A percentile compares a stretch with the other conserved stretches of the same genome.
phyloP scores from a whole-genome alignment of 2,797 vertebrate genomes.

The Platalea minor region DNA sequence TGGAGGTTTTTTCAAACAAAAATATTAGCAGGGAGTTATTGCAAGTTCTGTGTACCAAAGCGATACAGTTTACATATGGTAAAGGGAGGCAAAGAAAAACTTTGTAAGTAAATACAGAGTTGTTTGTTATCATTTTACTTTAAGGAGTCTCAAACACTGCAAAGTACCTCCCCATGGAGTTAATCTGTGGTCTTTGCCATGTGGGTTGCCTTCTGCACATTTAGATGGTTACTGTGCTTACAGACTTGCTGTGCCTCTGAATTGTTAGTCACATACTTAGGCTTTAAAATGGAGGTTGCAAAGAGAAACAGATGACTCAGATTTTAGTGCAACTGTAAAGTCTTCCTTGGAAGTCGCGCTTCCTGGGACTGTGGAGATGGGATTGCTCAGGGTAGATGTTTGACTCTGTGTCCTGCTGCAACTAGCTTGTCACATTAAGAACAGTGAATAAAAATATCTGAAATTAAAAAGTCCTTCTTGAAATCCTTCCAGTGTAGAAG shows the following conservation, averaged over 20 bases:
- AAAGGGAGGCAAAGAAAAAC: background rate
- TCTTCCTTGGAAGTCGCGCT: background rate
- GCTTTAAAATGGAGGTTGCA: background rate
- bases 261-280: background rate
- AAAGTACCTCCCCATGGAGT: background rate
- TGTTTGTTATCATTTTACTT: background rate
- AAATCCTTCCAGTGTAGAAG: background rate
- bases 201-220: background rate
- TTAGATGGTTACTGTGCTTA: background rate
- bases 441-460: background rate
- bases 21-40: background rate
- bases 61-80: background rate
- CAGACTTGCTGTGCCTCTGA: background rate
- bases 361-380: background rate
- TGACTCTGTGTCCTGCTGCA: background rate
- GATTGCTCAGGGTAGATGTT: background rate
- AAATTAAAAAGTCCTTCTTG: background rate
- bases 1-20: background rate
- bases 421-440: background rate
- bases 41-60: background rate
- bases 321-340: background rate
- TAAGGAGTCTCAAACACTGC: background rate
- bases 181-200: fast-evolving
- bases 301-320: background rate
- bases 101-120: background rate